These are phyloP conservation scores for Axinella damicornis DNA, from an alignment of 37 sponge, comb jelly and placozoan genomes.

Conservation along the genomic window DNA sequence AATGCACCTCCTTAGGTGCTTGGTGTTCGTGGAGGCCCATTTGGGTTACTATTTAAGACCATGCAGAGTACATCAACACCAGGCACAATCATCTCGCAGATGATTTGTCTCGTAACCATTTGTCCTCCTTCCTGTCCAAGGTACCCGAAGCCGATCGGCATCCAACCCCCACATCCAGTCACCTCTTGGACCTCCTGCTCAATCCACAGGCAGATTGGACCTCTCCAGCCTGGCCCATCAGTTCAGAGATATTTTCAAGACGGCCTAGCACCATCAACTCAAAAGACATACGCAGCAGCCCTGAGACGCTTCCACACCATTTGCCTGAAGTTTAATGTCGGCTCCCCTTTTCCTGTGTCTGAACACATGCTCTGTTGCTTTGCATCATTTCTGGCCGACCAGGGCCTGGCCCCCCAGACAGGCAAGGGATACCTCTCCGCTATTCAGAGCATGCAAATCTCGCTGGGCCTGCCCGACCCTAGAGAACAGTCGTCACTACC, in stretches of 20 bases:
- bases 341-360: conserved; percentile 47
- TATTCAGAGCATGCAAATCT: conserved; percentile 33
- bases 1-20: too few species aligned
- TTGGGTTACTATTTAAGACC: too few species aligned
- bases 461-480: conserved; percentile 41
- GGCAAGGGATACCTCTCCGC: conserved; percentile 59
- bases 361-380: conserved; percentile 56
- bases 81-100: too few species aligned
- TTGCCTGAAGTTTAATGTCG: conserved; percentile 22
- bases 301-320: conserved; percentile 24
- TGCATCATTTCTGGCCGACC: conserved; percentile 35
- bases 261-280: conserved; percentile 63
- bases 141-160: not conserved
- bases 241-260: conserved; percentile 36
- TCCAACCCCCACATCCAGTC: not conserved
- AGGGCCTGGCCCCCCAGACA: conserved; percentile 34
- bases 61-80: too few species aligned
- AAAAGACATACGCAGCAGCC: too few species aligned
- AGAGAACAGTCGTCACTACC: conserved; percentile 49
- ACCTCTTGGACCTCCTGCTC: conserved; percentile 24
- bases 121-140: too few species aligned
- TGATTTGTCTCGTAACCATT: too few species aligned
- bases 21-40: too few species aligned
- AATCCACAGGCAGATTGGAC: conserved; percentile 47
- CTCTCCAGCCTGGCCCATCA: too few species aligned